These are phyloP conservation scores for Oscheius sp. DNA, from an alignment of 2,888 invertebrate species.

Conservation along the genomic window DNA sequence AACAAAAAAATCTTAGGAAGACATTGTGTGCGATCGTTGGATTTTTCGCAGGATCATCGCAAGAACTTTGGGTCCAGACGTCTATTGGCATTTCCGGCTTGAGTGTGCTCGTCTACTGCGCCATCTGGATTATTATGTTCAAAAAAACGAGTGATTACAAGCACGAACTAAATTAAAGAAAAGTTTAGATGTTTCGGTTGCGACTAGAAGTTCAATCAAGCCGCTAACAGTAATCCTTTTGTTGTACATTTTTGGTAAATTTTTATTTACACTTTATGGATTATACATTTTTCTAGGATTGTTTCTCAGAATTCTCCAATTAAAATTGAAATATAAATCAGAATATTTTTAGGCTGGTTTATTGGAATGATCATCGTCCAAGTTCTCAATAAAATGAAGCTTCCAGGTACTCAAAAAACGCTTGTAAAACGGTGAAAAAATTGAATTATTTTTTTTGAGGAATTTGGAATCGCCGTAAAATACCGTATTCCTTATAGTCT, in stretches of 20 bases:
- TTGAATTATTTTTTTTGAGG: too few species aligned
- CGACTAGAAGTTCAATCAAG: background rate
- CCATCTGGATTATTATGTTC: background rate
- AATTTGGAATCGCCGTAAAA: too few species aligned
- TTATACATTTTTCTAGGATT: too few species aligned
- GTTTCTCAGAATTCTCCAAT: too few species aligned
- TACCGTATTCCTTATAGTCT: too few species aligned
- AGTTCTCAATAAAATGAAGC: too few species aligned
- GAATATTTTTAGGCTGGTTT: constrained; percentile 12
- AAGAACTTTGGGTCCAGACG: background rate
- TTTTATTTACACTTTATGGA: too few species aligned
- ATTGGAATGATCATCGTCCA: background rate
- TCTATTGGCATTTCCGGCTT: background rate
- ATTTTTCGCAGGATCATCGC: background rate
- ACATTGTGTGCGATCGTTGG: background rate
- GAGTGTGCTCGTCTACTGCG: background rate
- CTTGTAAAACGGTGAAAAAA: too few species aligned
- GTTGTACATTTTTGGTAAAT: too few species aligned
- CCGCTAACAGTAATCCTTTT: background rate
- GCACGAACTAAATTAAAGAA: too few species aligned
- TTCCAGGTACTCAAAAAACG: too few species aligned
- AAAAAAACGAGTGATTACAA: background rate
- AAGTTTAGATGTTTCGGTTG: background rate
- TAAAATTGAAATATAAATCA: too few species aligned
- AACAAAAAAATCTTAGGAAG: background rate